Evolutionary conservation across 1,140 invertebrate species (phyloP), one percentile per base, ranked within the genome.

Genomic region (Scaptomyza graminum): DNA sequence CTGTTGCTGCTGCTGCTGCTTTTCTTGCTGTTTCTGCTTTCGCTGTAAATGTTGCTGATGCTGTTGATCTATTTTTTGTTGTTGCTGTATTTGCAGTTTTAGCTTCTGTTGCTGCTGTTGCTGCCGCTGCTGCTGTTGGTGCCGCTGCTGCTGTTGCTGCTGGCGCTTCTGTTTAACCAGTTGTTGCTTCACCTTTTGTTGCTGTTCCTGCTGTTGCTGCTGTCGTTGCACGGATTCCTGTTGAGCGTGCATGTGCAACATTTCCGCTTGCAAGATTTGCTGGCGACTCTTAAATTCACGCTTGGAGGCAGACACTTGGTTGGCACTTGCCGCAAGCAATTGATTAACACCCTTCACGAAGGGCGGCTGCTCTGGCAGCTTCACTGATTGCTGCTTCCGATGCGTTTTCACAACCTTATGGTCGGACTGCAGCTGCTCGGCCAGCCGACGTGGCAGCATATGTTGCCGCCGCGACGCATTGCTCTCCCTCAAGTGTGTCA

Each of bases 201-300:
- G 8, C 4, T 15, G 46, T n/a, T n/a, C n/a, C 25, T 37, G 28
- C 31, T 65, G 51, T 12, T 37, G 31, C 11, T 56, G 5, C 22
- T 31, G 13, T 12, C 15, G 16, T n/a, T 25, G 3, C n/a, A 6
- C 31, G 31, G 31, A 34, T 9, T 34, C 31, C 31, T 49, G 18
- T 37, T 72, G 49, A 3, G 66, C 59, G 28, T 81, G 56, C 6
- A 39, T 28, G 12, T 72, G 71, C 9, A 79, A 41, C 15, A 68
- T 34, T 15, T 76, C 80, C 3, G 73, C 80, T 28, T 69, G 79
- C n/a, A 52, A 15, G 1, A 52, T 54, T 22, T 76, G 75, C 51
- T 83, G 80, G 13, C 66, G 72, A 31, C 15, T 66, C 62, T 70
- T 66, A n/a, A 66, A 63, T 44, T 76, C 76, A 16, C 60, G 63